Evolutionary conservation across 2,888 invertebrate species (phyloP), one percentile per base, ranked within the genome.

Genomic region (Elmis aenea): DNA sequence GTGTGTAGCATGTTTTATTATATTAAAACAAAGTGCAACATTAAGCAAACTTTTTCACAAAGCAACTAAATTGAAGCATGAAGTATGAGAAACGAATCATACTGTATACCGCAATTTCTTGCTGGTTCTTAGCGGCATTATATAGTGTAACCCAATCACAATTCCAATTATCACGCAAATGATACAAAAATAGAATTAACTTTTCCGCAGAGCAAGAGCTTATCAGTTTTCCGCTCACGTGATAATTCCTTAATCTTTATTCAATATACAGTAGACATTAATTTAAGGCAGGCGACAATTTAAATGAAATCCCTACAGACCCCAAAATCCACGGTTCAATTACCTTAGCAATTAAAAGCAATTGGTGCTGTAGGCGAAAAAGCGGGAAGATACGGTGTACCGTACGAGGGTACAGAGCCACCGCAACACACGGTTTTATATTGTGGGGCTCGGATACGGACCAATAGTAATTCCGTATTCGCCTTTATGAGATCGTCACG

Each of bases 321-420:
- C 52, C 50, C 48, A 31, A 51, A 55, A 54, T 51, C 52, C 52
- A 43, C 45, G 47, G 45, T 46, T 51, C 53, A 53, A 52, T 54
- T 54, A 55, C 50, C 49, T 51, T 45, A 45, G 48, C 54, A 54
- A 55, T 55, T 55, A 55, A 54, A 55, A 55, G 45, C 54, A 53
- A 53, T 53, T 51, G 52, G 34, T 29, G 33, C 38, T 33, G 38
- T 27, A 30, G 29, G 16, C 26, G 43, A 38, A 45, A 39, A 28
- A 33, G 26, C 38, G 22, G 32, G 32, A 31, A 28, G 33, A 34
- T 34, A 32, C 16, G 39, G 37, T 27, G n/a, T n/a, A 26, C 24
- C 21, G 24, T 28, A 16, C 31, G 23, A n/a, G n/a, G n/a, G n/a
- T n/a, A n/a, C n/a, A n/a, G 22, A 16, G 31, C n/a, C 21, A 31